These are phyloP conservation scores for Chiloscyllium plagiosum DNA, from an alignment of 2,113 vertebrate species.

Conservation along the genomic window DNA sequence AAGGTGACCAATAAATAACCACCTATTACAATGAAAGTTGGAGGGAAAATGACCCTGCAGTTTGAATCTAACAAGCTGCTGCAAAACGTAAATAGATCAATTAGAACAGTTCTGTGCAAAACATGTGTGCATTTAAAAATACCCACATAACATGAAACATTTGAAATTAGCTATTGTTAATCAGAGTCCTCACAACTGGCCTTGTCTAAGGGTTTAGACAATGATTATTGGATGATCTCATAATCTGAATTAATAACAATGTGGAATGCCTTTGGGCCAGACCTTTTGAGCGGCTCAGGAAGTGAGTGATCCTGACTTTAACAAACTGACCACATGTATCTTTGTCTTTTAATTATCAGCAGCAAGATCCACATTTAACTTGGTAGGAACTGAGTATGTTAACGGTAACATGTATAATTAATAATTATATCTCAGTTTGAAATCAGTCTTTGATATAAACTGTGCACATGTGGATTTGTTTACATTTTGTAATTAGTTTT, in stretches of 20 bases:
- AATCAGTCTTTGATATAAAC: neutral
- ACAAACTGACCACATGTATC: neutral
- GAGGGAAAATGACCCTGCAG: no score
- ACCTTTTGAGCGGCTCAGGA: conserved; percentile 4
- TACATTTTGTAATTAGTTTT: neutral
- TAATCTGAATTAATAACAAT: conserved; percentile 7
- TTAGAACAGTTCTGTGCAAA: neutral
- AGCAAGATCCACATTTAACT: neutral
- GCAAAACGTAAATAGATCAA: neutral
- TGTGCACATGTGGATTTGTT: neutral
- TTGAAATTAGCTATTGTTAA: conserved; percentile 16
- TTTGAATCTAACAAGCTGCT: neutral
- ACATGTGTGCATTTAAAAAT: neutral
- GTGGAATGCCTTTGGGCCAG: neutral
- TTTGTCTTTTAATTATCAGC: neutral
- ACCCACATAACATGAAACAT: neutral
- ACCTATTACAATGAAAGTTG: neutral
- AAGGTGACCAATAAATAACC: neutral
- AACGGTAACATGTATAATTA: neutral
- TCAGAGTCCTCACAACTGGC: neutral
- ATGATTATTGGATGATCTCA: neutral
- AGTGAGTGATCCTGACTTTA: neutral
- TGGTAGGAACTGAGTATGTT: neutral
- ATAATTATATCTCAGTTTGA: neutral
- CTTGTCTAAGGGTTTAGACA: neutral